A percentile compares a stretch with the other conserved stretches of the same genome.
Conservation (phyloP, 1,140 invertebrate species). For the Aporrectodea caliginosa region DNA sequence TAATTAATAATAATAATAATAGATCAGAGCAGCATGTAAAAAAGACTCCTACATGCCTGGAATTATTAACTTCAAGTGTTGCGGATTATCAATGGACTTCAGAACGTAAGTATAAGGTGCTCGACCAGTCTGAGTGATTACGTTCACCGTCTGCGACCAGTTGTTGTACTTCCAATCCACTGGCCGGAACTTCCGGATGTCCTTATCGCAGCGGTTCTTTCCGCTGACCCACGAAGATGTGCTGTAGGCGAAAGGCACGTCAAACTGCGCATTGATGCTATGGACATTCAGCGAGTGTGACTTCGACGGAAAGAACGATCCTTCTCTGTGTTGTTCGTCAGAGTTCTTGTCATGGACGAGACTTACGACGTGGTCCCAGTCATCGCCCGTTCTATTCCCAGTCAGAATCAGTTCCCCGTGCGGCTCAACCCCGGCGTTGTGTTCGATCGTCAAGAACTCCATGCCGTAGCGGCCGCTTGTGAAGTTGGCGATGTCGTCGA, state of each 20-base stretch:
- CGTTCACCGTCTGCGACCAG: neutral
- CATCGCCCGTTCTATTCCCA: neutral
- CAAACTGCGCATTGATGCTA: conserved; percentile 42
- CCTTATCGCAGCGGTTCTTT: conserved; percentile 40
- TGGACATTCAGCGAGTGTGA: conserved; percentile 28
- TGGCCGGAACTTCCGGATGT: conserved; percentile 40
- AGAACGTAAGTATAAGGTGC: neutral
- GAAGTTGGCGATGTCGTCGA: conserved; percentile 34
- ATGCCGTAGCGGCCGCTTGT: conserved; percentile 24
- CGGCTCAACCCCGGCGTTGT: conserved; percentile 35
- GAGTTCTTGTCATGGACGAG: neutral
- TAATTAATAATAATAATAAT: too few species aligned
- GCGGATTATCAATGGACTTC: conserved; percentile 16
- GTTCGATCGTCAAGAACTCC: conserved; percentile 39
- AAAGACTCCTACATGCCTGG: neutral
- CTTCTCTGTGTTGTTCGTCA: neutral
- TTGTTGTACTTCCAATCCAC: neutral
- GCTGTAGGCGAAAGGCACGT: conserved; percentile 46
- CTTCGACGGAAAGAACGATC: neutral
- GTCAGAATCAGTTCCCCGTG: neutral
- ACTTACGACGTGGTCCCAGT: neutral
- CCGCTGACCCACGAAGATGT: conserved; percentile 39
- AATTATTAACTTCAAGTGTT: neutral
- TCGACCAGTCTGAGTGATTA: neutral
- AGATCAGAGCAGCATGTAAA: neutral